phyloP scores from a whole-genome alignment of 2,113 vertebrate genomes.

The Eira barbara region DNA sequence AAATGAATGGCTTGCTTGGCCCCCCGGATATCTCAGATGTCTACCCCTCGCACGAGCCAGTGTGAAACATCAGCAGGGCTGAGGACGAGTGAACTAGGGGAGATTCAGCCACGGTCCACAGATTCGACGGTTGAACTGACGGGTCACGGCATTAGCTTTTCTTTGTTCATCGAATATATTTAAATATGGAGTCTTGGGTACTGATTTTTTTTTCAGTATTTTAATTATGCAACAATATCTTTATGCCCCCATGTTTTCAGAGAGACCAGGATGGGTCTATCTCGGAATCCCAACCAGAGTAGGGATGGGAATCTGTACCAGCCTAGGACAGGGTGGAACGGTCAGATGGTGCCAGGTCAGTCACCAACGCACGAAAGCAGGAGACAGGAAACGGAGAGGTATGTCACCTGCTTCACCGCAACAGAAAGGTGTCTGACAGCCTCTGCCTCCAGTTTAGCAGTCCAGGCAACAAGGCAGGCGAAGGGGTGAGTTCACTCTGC shows the following conservation, averaged over 20 bases:
- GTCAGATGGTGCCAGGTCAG: background rate
- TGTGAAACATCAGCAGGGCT: accelerated
- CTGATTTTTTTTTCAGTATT: background rate
- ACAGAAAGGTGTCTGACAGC: accelerated
- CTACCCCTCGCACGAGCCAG: background rate
- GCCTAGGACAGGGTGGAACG: background rate
- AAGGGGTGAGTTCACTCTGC: background rate
- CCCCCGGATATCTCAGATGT: background rate
- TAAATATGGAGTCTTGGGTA: background rate
- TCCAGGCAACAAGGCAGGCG: background rate
- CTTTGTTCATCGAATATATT: background rate
- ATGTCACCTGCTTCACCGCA: background rate
- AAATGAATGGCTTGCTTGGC: background rate
- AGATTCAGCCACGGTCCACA: background rate
- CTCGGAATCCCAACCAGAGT: background rate
- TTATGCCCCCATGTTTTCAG: background rate
- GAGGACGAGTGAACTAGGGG: background rate
- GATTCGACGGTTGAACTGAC: background rate
- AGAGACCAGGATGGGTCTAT: background rate
- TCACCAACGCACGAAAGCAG: background rate
- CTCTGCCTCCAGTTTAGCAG: background rate
- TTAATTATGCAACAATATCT: background rate
- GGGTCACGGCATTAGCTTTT: background rate
- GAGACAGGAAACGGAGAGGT: background rate
- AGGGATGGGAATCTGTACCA: background rate